phyloP scores from a whole-genome alignment of 2,113 vertebrate species.

The Perca flavescens region DNA sequence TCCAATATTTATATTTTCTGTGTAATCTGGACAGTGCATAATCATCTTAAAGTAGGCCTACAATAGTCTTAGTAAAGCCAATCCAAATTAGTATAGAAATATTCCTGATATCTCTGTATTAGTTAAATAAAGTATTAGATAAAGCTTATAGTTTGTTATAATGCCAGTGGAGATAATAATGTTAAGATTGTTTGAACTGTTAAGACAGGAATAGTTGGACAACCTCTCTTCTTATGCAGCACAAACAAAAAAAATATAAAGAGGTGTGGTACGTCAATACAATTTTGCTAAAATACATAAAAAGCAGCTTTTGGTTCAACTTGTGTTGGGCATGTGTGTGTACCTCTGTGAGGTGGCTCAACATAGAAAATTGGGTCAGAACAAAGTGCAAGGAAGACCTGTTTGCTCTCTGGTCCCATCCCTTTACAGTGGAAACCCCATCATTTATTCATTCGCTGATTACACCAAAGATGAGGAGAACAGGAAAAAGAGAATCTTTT shows the following conservation, averaged over 20 bases:
- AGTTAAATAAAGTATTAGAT: background rate
- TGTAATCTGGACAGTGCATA: background rate
- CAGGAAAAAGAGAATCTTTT: constrained; percentile 19
- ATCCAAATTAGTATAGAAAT: background rate
- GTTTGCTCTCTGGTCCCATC: constrained; percentile 39
- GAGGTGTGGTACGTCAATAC: background rate
- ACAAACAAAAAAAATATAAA: background rate
- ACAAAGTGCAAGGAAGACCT: constrained; percentile 14
- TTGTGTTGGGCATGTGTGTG: constrained; percentile 7
- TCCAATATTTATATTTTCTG: constrained; percentile 6
- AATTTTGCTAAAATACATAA: background rate
- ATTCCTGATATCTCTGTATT: background rate
- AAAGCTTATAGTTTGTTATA: background rate
- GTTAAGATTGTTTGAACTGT: background rate
- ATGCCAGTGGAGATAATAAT: background rate
- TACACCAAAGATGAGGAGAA: constrained; percentile 38
- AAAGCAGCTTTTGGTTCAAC: background rate
- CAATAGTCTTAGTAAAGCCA: background rate
- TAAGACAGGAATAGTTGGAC: background rate
- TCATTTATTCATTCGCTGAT: constrained; percentile 73
- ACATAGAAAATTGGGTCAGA: constrained; percentile 49
- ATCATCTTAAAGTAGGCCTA: background rate
- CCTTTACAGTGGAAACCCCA: constrained; percentile 67
- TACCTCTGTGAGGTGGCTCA: constrained; percentile 12
- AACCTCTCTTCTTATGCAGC: background rate